Evolutionary conservation across 2,888 invertebrate genomes (phyloP), one percentile per base, ranked within the genome.

Genomic region (Sminthurinus aureus): DNA sequence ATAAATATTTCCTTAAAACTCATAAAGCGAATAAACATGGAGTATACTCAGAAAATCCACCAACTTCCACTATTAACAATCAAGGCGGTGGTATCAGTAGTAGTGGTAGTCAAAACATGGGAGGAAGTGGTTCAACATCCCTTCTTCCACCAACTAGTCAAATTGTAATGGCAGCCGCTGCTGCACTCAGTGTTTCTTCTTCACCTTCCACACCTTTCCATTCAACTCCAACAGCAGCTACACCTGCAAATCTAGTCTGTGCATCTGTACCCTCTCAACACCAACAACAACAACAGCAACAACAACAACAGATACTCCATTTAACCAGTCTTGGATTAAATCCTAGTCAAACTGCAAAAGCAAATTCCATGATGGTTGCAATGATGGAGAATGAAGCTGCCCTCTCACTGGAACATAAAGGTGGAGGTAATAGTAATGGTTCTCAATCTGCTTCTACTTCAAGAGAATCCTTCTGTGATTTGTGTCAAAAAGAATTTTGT

Each of bases 11-110:
- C 91, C 92, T 99, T 50, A 98, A 98, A 91, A 98, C 98, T 84
- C 98, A 99, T 92, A 97, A 97, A 91, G 97, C 98, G 58, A 98
- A 98, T 91, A 98, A 98, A 90, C 98, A 99, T 91, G 98, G 98
- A 51, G 97, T 98, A 88, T 96, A 96, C 90, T 93, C 94, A 84
- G 93, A 92, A 79, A 90, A 90, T 1, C 90, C 87, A 24, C 73
- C 83, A 84, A 26, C 84, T 83, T 52, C 85, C 66, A 58, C 64
- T 50, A 4, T 38, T 2, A n/a, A n/a, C 74, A 24, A 20, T 58
- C 74, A 26, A 74, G 76, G 24, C 75, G 58, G 58, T 81, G 81
- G 75, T 38, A 1, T 69, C 51, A 50, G 69, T 24, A 0, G 69
- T 20, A 1, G 69, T 51, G 38, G 38, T 38, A 38, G 38, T 38